A percentile compares a stretch with the other conserved stretches of the same genome.
phyloP scores from a whole-genome alignment of 2,888 invertebrate species.

The Taenaris catops region DNA sequence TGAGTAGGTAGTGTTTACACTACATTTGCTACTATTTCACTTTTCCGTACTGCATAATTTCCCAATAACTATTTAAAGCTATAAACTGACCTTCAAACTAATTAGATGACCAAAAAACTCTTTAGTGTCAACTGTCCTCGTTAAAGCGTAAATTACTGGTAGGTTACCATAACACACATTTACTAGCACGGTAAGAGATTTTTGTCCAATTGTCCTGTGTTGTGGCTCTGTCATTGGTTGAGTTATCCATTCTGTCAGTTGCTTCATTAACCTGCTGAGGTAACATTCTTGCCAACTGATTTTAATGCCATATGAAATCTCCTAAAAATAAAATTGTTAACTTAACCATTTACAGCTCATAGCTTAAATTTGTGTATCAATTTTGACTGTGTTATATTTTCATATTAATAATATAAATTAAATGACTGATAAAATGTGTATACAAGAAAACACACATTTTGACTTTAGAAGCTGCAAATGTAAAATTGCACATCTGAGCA shows the following conservation, averaged over 20 bases:
- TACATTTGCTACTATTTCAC: no score
- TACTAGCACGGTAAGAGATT: constrained; percentile 84
- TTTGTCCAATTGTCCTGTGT: constrained; percentile 63
- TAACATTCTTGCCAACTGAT: constrained; percentile 91
- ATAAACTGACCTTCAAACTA: constrained; percentile 77
- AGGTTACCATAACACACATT: constrained; percentile 90
- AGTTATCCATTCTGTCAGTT: constrained; percentile 82
- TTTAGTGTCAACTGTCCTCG: constrained; percentile 85
- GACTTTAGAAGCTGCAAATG: no score
- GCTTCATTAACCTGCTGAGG: constrained; percentile 82
- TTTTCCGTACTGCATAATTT: no score
- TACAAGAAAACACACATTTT: no score
- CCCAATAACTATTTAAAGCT: no score
- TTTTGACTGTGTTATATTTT: no score
- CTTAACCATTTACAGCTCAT: no score
- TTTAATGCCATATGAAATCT: constrained; percentile 88
- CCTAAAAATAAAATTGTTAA: constrained; percentile 59
- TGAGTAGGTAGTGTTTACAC: no score
- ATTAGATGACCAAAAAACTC: constrained; percentile 82
- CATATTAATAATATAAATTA: no score
- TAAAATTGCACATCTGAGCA: no score
- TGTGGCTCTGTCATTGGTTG: constrained; percentile 65
- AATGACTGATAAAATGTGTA: no score
- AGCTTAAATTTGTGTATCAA: no score
- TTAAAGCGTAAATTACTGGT: constrained; percentile 85